A percentile compares a stretch with the other conserved stretches of the same genome.
Evolutionary conservation across 2,888 invertebrate genomes (phyloP).

Genomic region (Sinotaia quadrata): DNA sequence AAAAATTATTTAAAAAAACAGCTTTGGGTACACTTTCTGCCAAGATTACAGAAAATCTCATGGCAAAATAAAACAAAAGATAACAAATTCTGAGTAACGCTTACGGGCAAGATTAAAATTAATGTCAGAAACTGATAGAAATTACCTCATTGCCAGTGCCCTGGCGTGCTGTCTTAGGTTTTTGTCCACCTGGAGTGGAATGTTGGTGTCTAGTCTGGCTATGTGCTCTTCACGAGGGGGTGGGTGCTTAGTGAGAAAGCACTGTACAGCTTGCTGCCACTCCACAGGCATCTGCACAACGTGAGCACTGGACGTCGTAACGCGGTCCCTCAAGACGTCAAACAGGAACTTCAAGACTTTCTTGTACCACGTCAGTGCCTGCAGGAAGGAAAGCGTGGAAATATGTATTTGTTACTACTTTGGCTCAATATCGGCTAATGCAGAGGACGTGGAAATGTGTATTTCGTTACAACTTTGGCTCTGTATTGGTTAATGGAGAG

Average conservation of each 20-base stretch:
- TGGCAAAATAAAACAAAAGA: no score
- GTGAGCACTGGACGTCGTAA: conserved; percentile 1
- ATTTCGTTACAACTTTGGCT: no score
- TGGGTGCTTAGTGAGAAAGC: conserved; percentile 45
- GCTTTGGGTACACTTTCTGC: no score
- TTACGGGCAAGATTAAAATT: no score
- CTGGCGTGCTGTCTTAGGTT: conserved; percentile 36
- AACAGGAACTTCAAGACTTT: conserved; percentile 48
- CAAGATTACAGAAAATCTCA: no score
- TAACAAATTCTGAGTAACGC: no score
- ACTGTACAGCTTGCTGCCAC: conserved; percentile 45
- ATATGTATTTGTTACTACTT: no score
- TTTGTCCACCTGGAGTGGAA: conserved; percentile 36
- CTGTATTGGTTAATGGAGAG: no score
- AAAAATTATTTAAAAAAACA: no score
- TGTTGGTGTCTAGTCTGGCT: conserved; percentile 38
- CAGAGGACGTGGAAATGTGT: no score
- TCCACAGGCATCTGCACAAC: conserved; percentile 29
- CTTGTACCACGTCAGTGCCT: conserved; percentile 48
- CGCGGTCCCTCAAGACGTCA: conserved; percentile 40
- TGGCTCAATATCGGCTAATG: no score
- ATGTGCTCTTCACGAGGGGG: conserved; percentile 49
- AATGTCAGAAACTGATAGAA: neutral
- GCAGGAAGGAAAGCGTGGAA: no score
- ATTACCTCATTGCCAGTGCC: conserved; percentile 39